Evolutionary conservation across 2,888 invertebrate species (phyloP), one percentile per base, ranked within the genome.

Genomic region (Andrena flavipes): DNA sequence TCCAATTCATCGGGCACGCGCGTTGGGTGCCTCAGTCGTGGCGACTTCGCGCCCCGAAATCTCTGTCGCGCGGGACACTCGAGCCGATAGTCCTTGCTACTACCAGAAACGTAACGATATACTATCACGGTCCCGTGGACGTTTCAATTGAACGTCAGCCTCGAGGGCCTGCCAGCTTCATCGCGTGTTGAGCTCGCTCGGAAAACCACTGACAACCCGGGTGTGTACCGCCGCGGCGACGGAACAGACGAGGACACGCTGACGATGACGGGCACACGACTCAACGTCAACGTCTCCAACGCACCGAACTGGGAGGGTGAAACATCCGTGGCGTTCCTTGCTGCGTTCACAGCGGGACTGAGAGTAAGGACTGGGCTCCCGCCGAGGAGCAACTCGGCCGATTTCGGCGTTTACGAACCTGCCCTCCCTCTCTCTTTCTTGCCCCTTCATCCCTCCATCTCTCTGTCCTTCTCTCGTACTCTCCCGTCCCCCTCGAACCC

Each of bases 271-370:
- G 35, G 59, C 70, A 42, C 56, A 62, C 72, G 56, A 56, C 71
- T 84, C 79, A 56, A 60, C 83, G 81, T 78, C 68, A 80, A 71
- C 76, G 75, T 78, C 73, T 71, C 59, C 56, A 63, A 56, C 80
- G 76, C 65, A 49, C 30, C 72, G 62, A 70, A 63, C 76, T 59
- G 68, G 49, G 71, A 86, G 67, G 76, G 51, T 82, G 70, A 85
- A 85, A 85, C 82, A 88, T 87, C 86, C 92, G 90, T 91, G 84
- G 84, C 85, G 93, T 92, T 91, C 91, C 92, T 93, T 92, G 92
- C 93, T 93, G 93, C 89, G 93, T 91, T 92, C 94, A 93, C 94
- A 94, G 94, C 94, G 91, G 94, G 94, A 94, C 94, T 94, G 94
- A 93, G 89, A 89, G 84, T 85, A 89, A 84, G 85, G 84, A 84